Evolutionary conservation across 2,113 vertebrate genomes (phyloP).

Genomic region (Oplegnathus fasciatus): DNA sequence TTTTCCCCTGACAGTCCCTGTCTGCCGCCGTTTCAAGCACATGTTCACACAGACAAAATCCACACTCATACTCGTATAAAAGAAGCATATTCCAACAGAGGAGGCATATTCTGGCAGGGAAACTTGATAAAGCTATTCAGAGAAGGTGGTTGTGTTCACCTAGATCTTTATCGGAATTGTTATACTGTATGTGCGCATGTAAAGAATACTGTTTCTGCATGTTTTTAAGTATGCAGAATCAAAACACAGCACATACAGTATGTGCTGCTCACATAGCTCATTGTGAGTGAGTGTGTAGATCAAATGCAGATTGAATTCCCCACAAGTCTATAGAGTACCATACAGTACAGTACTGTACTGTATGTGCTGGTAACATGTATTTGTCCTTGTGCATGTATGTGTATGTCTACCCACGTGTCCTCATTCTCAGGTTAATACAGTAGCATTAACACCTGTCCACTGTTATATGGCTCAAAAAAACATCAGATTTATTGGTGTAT

Average conservation of each 20-base stretch:
- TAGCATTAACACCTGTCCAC: not conserved
- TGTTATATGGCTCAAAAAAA: not conserved
- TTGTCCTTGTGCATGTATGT: not conserved
- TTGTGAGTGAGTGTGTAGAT: too few relatives aligned
- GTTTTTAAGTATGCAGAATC: not conserved
- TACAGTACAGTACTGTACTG: not conserved
- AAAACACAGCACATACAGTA: not conserved
- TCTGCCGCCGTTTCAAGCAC: conserved; percentile 44
- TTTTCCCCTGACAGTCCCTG: conserved; percentile 48
- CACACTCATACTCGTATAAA: conserved; percentile 42
- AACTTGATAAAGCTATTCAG: conserved; percentile 9
- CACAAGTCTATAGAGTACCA: not conserved
- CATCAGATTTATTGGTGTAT: not conserved
- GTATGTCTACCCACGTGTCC: not conserved
- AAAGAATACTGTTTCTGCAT: not conserved
- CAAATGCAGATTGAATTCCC: not conserved
- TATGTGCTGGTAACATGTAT: not conserved
- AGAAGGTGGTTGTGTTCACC: not conserved
- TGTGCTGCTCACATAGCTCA: not conserved
- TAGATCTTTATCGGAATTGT: not conserved
- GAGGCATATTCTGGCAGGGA: conserved; percentile 16
- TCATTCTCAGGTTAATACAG: not conserved
- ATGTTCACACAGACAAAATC: conserved; percentile 34
- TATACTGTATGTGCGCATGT: not conserved
- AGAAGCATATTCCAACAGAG: conserved; percentile 6